Conservation (phyloP, 2,888 invertebrate species). For the Phytoseiulus persimilis region DNA sequence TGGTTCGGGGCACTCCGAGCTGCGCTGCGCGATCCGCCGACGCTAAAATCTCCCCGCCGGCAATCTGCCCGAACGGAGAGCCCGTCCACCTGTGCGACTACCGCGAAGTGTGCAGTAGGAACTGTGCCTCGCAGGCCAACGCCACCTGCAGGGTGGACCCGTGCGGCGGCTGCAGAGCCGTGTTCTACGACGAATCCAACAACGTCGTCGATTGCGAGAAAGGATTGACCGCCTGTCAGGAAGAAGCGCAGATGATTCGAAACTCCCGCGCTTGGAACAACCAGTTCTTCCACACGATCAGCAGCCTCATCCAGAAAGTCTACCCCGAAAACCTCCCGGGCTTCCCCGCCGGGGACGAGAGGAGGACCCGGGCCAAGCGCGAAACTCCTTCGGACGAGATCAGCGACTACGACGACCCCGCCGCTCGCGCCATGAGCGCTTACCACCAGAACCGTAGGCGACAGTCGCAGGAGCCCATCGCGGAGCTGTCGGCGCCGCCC, state of each 20-base stretch:
- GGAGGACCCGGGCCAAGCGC: neutral
- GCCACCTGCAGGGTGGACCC: constrained; percentile 50
- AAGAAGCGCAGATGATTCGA: constrained; percentile 47
- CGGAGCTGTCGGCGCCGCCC: constrained; percentile 11
- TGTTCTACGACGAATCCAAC: constrained; percentile 48
- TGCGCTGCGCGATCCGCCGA: constrained; percentile 66
- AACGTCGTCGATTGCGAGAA: constrained; percentile 48
- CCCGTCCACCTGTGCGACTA: constrained; percentile 49
- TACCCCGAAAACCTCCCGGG: neutral
- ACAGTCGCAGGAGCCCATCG: constrained; percentile 13
- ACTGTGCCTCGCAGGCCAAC: constrained; percentile 48
- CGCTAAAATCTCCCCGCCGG: neutral
- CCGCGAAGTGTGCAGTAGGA: constrained; percentile 47
- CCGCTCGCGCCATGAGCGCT: constrained; percentile 16
- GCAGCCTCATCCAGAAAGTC: constrained; percentile 22
- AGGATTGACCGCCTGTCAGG: constrained; percentile 47
- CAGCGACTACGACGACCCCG: constrained; percentile 28
- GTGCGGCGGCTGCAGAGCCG: constrained; percentile 49
- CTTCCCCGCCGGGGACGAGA: neutral
- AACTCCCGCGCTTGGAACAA: constrained; percentile 46
- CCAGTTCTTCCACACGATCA: constrained; percentile 34
- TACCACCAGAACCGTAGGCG: constrained; percentile 26
- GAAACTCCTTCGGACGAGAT: constrained; percentile 33
- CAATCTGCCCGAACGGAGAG: constrained; percentile 49
- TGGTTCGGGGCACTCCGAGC: constrained; percentile 65